These are phyloP conservation scores for Falcaria lacertinaria DNA, from an alignment of 2,888 invertebrate species.

Conservation along the genomic window DNA sequence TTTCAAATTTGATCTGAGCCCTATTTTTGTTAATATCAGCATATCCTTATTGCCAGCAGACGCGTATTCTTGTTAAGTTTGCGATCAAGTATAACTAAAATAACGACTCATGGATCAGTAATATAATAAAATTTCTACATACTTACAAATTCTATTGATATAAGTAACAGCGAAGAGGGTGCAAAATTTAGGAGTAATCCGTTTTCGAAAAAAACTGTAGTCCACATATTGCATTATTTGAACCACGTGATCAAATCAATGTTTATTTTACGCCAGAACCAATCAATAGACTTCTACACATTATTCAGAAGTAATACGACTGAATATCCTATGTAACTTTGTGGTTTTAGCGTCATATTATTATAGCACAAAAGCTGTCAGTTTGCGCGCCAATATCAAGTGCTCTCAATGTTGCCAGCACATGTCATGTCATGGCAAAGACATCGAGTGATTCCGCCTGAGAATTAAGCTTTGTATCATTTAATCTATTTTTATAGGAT, in stretches of 20 bases:
- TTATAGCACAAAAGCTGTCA: slow-evolving; percentile 37
- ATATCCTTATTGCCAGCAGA: too few species aligned
- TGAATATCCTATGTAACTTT: slow-evolving; percentile 20
- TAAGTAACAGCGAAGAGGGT: not conserved
- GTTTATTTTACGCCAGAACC: slow-evolving; percentile 7
- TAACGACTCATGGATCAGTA: too few species aligned
- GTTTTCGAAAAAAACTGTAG: not conserved
- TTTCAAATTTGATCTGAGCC: too few species aligned
- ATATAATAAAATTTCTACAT: too few species aligned
- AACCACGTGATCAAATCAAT: slow-evolving; percentile 1
- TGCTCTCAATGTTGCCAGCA: slow-evolving; percentile 61
- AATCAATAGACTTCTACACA: slow-evolving; percentile 1
- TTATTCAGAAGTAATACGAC: slow-evolving; percentile 8
- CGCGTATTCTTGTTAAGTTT: too few species aligned
- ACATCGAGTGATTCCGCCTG: slow-evolving; percentile 55
- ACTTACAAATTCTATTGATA: not conserved
- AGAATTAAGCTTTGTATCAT: slow-evolving; percentile 34
- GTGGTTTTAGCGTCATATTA: slow-evolving; percentile 14
- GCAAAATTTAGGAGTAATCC: not conserved
- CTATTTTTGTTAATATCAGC: too few species aligned
- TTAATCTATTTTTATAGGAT: slow-evolving; percentile 37
- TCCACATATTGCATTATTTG: slow-evolving; percentile 1
- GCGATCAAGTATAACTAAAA: too few species aligned
- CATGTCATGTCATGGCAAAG: slow-evolving; percentile 61
- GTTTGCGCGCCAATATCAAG: slow-evolving; percentile 60